Evolutionary conservation across 2,888 invertebrate species (phyloP).

Genomic region (Drosophila infuscata): DNA sequence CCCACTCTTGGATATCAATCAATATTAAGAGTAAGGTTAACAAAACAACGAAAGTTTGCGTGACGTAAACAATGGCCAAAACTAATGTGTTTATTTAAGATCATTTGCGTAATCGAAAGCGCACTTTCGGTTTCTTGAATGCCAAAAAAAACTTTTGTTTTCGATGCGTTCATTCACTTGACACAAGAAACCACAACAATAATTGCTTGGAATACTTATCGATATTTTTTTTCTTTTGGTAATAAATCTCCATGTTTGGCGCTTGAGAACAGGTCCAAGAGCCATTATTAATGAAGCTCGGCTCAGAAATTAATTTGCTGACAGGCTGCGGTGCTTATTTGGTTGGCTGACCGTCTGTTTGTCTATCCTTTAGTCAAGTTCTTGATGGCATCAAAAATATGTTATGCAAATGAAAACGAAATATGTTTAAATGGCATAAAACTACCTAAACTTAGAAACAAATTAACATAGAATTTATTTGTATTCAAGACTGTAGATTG

Average conservation of each 20-base stretch:
- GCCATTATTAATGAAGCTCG: conserved; percentile 61
- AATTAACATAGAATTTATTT: conserved; percentile 68
- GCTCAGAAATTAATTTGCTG: conserved; percentile 44
- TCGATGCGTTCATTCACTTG: conserved; percentile 75
- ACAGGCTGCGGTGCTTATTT: conserved; percentile 25
- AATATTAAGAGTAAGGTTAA: conserved; percentile 54
- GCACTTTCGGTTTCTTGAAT: conserved; percentile 60
- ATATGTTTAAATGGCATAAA: conserved; percentile 59
- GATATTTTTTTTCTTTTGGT: conserved; percentile 38
- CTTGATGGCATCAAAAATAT: conserved; percentile 45
- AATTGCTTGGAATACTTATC: conserved; percentile 50
- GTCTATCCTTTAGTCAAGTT: conserved; percentile 51
- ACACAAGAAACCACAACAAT: neutral
- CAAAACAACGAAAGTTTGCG: conserved; percentile 61
- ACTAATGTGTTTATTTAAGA: conserved; percentile 72
- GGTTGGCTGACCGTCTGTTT: conserved; percentile 9
- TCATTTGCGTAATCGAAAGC: conserved; percentile 64
- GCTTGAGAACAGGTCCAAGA: conserved; percentile 63
- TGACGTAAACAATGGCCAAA: conserved; percentile 55
- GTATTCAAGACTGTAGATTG: conserved; percentile 20
- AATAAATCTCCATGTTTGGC: conserved; percentile 62
- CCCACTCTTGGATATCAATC: conserved; percentile 25
- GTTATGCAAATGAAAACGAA: conserved; percentile 73
- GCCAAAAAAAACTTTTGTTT: conserved; percentile 61
- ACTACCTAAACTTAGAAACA: conserved; percentile 40